Conservation (phyloP, 2,797 vertebrate genomes). For the Nannoperca obscura region DNA sequence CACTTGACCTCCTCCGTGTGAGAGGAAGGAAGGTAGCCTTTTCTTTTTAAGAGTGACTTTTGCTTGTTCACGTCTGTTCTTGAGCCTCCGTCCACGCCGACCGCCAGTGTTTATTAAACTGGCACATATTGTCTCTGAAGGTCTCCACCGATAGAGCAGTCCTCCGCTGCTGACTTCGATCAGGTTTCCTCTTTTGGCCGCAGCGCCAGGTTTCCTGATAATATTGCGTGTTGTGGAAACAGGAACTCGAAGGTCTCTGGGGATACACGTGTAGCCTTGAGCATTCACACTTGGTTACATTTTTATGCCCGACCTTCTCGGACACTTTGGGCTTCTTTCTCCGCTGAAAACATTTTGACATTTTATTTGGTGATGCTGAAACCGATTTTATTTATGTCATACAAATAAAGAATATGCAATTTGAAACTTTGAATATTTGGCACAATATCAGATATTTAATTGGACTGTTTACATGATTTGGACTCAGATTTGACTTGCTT, state of each 20-base stretch:
- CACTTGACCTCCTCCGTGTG: conserved; percentile 1
- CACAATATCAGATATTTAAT: background rate
- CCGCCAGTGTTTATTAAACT: conserved; percentile 27
- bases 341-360: background rate
- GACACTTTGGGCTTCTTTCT: conserved; percentile 41
- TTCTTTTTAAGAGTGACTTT: conserved; percentile 12
- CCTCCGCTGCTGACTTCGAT: conserved; percentile 64
- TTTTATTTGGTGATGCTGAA: background rate
- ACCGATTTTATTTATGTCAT: background rate
- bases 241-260: conserved; percentile 73
- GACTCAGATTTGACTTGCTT: background rate
- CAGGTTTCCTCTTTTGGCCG: conserved; percentile 73
- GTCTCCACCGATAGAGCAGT: conserved; percentile 33
- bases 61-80: conserved; percentile 12
- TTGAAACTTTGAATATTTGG: background rate
- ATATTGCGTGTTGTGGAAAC: conserved; percentile 78
- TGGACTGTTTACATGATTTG: background rate
- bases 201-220: conserved; percentile 74
- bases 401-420: background rate
- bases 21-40: conserved; percentile 16
- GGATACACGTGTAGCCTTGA: conserved; percentile 71
- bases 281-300: conserved; percentile 66
- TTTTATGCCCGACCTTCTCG: conserved; percentile 65
- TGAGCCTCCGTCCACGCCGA: background rate
- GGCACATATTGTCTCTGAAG: conserved; percentile 32